phyloP scores from a whole-genome alignment of 2,113 vertebrate species.

The Vidua chalybeata region DNA sequence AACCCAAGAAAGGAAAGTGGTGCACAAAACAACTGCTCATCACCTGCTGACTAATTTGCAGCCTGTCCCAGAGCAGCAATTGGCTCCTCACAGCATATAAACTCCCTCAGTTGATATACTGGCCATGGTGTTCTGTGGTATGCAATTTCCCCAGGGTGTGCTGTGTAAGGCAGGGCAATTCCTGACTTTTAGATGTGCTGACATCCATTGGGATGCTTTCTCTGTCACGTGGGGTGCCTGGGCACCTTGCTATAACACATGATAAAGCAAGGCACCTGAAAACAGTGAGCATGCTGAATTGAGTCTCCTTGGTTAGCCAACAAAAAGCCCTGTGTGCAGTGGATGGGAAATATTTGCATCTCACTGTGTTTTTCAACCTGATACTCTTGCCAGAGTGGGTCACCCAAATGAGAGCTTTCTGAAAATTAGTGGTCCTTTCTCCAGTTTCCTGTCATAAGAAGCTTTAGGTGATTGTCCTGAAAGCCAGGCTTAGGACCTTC shows the following conservation, averaged over 20 bases:
- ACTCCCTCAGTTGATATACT: not conserved
- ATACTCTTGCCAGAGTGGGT: not conserved
- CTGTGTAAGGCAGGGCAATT: not conserved
- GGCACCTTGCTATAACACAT: not conserved
- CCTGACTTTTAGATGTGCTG: not conserved
- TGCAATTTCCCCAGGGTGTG: not conserved
- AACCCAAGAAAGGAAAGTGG: not conserved
- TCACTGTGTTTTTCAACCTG: not conserved
- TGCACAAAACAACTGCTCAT: not conserved
- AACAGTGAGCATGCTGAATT: not conserved
- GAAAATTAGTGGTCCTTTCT: not conserved
- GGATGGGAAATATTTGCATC: not conserved
- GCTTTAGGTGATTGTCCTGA: not conserved
- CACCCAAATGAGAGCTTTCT: not conserved
- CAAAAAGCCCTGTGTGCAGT: not conserved
- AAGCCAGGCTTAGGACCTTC: not conserved
- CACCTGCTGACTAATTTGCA: fast-evolving
- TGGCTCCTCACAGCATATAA: not conserved
- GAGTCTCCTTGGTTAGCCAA: not conserved
- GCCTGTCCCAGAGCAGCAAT: not conserved
- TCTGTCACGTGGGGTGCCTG: fast-evolving
- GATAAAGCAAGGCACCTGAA: not conserved
- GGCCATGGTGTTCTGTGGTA: not conserved
- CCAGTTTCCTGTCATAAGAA: not conserved
- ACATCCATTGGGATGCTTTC: not conserved